Base-by-base conservation (phyloP, 2,888 invertebrate genomes). In the Habrosyne pyritoides region DNA sequence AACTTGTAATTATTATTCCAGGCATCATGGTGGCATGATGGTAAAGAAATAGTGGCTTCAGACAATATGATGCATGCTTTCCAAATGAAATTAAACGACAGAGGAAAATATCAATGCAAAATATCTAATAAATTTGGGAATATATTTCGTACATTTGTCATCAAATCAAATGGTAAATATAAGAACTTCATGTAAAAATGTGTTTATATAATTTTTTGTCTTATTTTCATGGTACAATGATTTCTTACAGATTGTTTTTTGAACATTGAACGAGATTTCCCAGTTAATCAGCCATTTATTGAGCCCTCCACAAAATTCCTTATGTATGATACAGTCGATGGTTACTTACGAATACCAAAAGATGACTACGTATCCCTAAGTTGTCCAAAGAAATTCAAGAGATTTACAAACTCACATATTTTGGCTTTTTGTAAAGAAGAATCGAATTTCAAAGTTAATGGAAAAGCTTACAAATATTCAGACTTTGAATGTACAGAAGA, bases 61-160 rank as follows among this genome's bases (percentile, higher is more conserved):
- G 59, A 61, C 12, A 0, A 5, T 0, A 69, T 66, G 61, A 53
- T 53, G 10, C 61, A 75, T 33, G 18, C 58, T 2, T 53, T 80
- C 2, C 46, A 56, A 6, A 79, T 82, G 80, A 64, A 55, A 21
- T 48, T 57, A 0, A 56, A 60, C 1, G 65, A 69, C 21, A 68
- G 71, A 14, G 87, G 87, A 14, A 61, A 58, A n/a, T 87, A 83
- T 52, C 66, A 62, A 1, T 88, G 87, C 58, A 61, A 74, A 24
- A 79, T 81, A 0, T 70, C 59, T 21, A 88, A 88, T 61, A 52
- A 54, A 0, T 77, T 72, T 47, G 87, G 87, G 21, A 71, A 49
- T 33, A 73, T 81, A 10, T 61, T 42, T 12, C 72, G 85, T 21
- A 62, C 66, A 10, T 86, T 81, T 55, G 66, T 67, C 2, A 66